A percentile compares a stretch with the other conserved stretches of the same genome.
phyloP scores from a whole-genome alignment of 2,113 vertebrate genomes.

The Tetraodon nigroviridis region DNA sequence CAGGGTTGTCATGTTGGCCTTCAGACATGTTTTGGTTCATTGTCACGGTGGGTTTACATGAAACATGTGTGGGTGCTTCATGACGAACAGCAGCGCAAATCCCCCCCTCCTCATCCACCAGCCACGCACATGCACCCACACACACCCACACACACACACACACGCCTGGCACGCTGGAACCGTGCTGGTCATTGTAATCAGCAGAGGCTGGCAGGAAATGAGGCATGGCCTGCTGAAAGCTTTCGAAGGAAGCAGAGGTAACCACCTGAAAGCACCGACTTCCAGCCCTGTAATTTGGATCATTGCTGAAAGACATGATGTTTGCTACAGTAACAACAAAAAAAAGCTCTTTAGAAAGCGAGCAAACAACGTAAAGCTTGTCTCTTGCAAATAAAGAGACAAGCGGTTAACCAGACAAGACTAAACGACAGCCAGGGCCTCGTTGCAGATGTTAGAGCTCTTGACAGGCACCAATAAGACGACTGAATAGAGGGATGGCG shows the following conservation, averaged over 20 bases:
- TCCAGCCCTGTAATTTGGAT: conserved; percentile 42
- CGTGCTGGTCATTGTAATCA: conserved; percentile 27
- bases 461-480: conserved; percentile 7
- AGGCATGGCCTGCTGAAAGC: conserved; percentile 45
- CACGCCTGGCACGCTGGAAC: conserved; percentile 40
- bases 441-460: conserved; percentile 23
- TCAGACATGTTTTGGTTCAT: conserved; percentile 5
- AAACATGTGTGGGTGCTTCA: conserved; percentile 32
- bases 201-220: conserved; percentile 47
- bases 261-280: conserved; percentile 38
- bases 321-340: conserved; percentile 15
- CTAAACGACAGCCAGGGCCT: conserved; percentile 36
- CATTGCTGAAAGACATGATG: conserved; percentile 16
- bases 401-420: conserved; percentile 61
- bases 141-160: conserved; percentile 24
- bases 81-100: conserved; percentile 35
- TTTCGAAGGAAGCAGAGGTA: conserved; percentile 45
- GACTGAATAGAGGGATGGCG: conserved; percentile 6
- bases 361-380: conserved; percentile 25
- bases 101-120: conserved; percentile 2
- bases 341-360: conserved; percentile 14
- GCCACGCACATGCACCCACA: not conserved
- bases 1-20: not conserved
- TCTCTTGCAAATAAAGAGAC: conserved; percentile 4
- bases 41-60: conserved; percentile 16